Conservation (phyloP, 2,113 vertebrate species). For the Corythaeola cristata region DNA sequence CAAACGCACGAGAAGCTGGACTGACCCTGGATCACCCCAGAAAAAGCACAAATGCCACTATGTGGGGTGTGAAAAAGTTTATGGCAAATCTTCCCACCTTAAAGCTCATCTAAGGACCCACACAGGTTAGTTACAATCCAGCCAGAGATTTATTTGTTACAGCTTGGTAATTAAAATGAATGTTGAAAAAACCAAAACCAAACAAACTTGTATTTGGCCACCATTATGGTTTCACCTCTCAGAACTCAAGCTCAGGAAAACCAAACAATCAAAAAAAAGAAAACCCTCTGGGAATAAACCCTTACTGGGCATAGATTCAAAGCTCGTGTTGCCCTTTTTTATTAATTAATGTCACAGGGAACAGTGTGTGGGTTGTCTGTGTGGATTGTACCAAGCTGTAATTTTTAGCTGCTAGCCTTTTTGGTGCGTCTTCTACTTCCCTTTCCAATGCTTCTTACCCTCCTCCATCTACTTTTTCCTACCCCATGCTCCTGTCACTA, state of each 20-base stretch:
- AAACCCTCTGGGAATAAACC: neutral
- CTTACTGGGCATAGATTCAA: neutral
- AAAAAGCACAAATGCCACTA: conserved; percentile 99
- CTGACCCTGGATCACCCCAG: conserved; percentile 89
- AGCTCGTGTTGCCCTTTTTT: neutral
- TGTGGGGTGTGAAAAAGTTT: conserved; percentile 98
- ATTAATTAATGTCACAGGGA: neutral
- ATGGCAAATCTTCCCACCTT: conserved; percentile 99
- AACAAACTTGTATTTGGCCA: conserved; percentile 41
- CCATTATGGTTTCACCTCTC: conserved; percentile 16
- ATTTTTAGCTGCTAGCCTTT: conserved; percentile 20
- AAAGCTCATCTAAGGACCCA: conserved; percentile 99
- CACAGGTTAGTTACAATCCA: conserved; percentile 90
- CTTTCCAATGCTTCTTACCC: neutral
- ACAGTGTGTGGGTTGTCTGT: neutral
- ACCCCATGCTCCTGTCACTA: neutral
- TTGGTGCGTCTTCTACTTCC: neutral
- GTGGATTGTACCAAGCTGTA: conserved; percentile 47
- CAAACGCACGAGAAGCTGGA: conserved; percentile 85
- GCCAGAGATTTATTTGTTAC: conserved; percentile 51
- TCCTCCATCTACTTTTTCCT: neutral
- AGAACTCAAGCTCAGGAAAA: conserved; percentile 18
- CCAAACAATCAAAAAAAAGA: neutral
- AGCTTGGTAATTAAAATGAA: conserved; percentile 51
- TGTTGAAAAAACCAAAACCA: neutral